Base-by-base conservation (phyloP, 2,797 vertebrate species). In the Lithobates sylvaticus region DNA sequence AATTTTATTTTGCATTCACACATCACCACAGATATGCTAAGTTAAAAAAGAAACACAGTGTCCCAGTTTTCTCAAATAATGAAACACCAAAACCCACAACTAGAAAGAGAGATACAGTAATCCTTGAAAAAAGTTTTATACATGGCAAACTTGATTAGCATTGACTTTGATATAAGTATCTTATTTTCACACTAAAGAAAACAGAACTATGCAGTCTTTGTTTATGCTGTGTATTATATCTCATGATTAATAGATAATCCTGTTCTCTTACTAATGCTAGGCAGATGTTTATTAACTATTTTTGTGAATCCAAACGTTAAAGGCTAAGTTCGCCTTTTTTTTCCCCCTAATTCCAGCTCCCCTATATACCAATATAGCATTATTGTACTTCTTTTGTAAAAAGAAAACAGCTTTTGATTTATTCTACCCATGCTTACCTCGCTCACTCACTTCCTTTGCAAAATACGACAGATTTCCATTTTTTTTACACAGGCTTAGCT, bases 111-210 rank as follows among this genome's bases (percentile, higher is more conserved):
- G 21, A 23, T 23, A 61, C 18, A 61, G 54, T 61, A 61, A n/a
- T 13, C 70, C 70, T 72, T n/a, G 42, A 21, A 3, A 29, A 36
- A 76, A 84, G 16, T 61, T 70, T 21, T 47, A 75, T 42, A 44
- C 87, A 67, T 54, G 58, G 26, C 23, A 69, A 26, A 54, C 27
- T 76, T 74, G 3, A 64, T 80, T 81, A 82, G 64, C 29, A 81
- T 29, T 75, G 58, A 80, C 74, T 85, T 85, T 80, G 65, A 72
- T 81, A 42, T 75, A 76, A 83, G 72, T 83, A 61, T 74, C 81
- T 80, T 44, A 80, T 54, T 67, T 71, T 32, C 32, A 47, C 21
- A 42, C 36, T 72, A 61, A 72, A 72, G 68, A 81, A 81, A 50
- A 71, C 69, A 72, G 68, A 81, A 36, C 23, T 36, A 29, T 39